Evolutionary conservation across 2,888 invertebrate genomes (phyloP), one percentile per base, ranked within the genome.

Genomic region (Microplitis deprimator): DNA sequence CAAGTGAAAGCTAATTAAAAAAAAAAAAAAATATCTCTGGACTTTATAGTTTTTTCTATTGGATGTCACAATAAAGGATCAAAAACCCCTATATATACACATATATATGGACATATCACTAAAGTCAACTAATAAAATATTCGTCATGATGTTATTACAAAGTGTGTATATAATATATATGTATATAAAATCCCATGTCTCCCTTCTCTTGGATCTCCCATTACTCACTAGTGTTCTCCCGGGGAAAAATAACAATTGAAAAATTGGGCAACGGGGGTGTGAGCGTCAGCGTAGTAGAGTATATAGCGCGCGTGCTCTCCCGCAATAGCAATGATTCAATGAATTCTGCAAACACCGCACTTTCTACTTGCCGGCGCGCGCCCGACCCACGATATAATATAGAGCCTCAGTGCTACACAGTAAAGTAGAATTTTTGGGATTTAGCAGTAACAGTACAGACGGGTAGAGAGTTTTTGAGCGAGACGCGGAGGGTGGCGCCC

Each of bases 311-410:
- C 72, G 79, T 64, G 77, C 50, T 76, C 81, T 80, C 78, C 82
- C 79, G 76, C 81, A 81, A 79, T 81, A 79, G 82, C 82, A 81
- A 82, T 82, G 81, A 82, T 82, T 82, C 82, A 82, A 82, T 82
- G 81, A 82, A 82, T 82, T 81, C 82, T 82, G 82, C 82, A 82
- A 82, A 82, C 82, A 82, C 78, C 75, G 81, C 82, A 82, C 82
- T 82, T 81, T 82, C 79, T 80, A 29, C 65, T 65, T 65, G 65
- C 65, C 81, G 77, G 67, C 60, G 75, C 39, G 20, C 60, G 68
- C 59, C 73, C 68, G 29, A 41, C 29, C 60, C 13, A 4, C 10
- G 50, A 4, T 50, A 13, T 50, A 50, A 8, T 50, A 50, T 50
- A 50, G 29, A 29, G 29, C 29, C 29, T 29, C 29, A 29, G 29